Evolutionary conservation across 2,113 vertebrate species (phyloP).

Genomic region (Rhabdornis inornatus): DNA sequence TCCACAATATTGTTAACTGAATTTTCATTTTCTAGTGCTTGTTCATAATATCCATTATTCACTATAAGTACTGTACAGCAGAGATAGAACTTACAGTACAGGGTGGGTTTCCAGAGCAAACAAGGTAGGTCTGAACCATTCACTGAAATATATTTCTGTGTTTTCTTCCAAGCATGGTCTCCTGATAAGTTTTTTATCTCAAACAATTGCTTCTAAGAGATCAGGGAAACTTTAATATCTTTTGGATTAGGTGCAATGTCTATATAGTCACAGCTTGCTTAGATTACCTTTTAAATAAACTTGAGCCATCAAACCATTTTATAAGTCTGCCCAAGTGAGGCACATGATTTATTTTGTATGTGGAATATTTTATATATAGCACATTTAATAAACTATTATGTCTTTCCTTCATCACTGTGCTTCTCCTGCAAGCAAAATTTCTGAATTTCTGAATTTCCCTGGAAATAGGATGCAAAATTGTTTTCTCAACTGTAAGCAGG

Average conservation of each 20-base stretch:
- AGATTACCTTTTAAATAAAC: background rate
- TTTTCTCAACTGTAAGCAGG: background rate
- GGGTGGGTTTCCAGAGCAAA: background rate
- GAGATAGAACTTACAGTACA: background rate
- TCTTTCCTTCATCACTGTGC: background rate
- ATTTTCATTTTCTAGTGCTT: slow-evolving; percentile 17
- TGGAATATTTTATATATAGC: background rate
- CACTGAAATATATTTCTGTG: background rate
- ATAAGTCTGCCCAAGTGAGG: background rate
- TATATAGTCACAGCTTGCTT: background rate
- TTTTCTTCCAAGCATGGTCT: background rate
- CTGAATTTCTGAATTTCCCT: background rate
- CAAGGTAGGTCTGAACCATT: background rate
- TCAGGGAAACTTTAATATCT: background rate
- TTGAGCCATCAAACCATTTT: background rate
- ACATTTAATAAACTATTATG: background rate
- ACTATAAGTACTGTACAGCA: background rate
- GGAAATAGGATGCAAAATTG: background rate
- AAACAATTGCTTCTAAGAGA: background rate
- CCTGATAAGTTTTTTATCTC: background rate
- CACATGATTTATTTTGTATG: background rate
- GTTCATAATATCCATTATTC: slow-evolving; percentile 15
- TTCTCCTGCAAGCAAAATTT: background rate
- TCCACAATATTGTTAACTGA: background rate
- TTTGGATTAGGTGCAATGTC: background rate